Base-by-base conservation (phyloP, 1,140 invertebrate genomes). In the Papilio xuthus region DNA sequence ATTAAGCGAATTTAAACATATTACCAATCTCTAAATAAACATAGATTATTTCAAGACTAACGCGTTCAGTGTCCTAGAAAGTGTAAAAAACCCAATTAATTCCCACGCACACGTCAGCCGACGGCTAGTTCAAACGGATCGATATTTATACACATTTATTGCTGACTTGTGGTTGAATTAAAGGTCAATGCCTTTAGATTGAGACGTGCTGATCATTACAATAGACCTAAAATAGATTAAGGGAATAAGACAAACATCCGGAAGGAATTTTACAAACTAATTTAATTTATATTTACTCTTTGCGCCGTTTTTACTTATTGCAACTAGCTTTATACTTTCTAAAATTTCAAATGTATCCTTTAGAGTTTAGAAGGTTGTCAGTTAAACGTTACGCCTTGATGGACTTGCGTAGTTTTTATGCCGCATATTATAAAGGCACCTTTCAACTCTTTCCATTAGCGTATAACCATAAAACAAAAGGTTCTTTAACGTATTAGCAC, bases 361-460 rank as follows among this genome's bases (percentile, higher is more conserved):
- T 26, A 26, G 23, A 60, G 32, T 28, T 67, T 26, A 26, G 23
- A 60, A 67, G 23, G 4, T 10, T 67, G 23, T 28, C 1, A 32
- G 26, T 28, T 67, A 32, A 67, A 28, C 23, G 9, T 26, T 60
- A 26, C 23, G 20, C 56, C 8, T 56, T 9, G 23, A 23, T 60
- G 47, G 32, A 20, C 50, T 67, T 32, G 26, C 13, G 23, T 60
- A 12, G 60, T 67, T 67, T 67, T 67, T 67, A 32, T 67, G 26
- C 26, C 60, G 15, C 26, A 28, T 67, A 70, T 69, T 69, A 37
- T 32, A 42, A 42, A 44, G 23, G 71, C 42, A 20, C 41, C 41
- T 73, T 50, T 44, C 71, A 73, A 73, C 71, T 73, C 71, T 47
- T 73, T 44, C 71, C 71, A 73, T 73, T 73, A 73, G 20, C 23